Evolutionary conservation across 2,797 vertebrate genomes (phyloP).

Genomic region (Sebastes flavidus): DNA sequence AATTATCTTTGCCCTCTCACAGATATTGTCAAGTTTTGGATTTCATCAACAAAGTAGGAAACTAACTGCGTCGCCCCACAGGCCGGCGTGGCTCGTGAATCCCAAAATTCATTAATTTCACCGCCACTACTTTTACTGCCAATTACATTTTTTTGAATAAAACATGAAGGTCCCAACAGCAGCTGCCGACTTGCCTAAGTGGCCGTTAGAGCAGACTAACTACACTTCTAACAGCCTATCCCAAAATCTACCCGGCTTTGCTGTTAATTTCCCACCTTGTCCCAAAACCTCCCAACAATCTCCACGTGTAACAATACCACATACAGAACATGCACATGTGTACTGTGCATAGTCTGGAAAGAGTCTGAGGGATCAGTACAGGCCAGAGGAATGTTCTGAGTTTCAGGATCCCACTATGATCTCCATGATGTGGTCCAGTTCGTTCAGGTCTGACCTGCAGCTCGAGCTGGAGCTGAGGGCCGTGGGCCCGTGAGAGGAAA

Average conservation of each 20-base stretch:
- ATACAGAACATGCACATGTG: constrained; percentile 63
- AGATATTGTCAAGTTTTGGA: constrained; percentile 52
- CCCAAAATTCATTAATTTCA: constrained; percentile 21
- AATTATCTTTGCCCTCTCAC: constrained; percentile 77
- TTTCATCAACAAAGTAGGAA: constrained; percentile 68
- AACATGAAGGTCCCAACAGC: constrained; percentile 22
- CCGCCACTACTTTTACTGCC: background rate
- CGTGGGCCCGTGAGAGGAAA: constrained; percentile 83
- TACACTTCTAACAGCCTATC: constrained; percentile 9
- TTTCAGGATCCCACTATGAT: constrained; percentile 94
- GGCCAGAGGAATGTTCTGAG: constrained; percentile 46
- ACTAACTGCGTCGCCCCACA: constrained; percentile 43
- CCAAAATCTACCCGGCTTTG: constrained; percentile 25
- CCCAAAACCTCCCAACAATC: constrained; percentile 59
- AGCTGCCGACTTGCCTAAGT: constrained; percentile 28
- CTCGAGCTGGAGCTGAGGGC: constrained; percentile 82
- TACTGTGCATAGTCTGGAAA: constrained; percentile 71
- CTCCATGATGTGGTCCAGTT: constrained; percentile 96
- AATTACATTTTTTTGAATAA: constrained; percentile 19
- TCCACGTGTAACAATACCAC: constrained; percentile 67
- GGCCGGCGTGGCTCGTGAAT: constrained; percentile 1
- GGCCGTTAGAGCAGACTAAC: constrained; percentile 16
- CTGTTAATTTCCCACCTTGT: constrained; percentile 68
- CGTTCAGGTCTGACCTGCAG: constrained; percentile 93
- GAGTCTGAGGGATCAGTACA: constrained; percentile 62